These are phyloP conservation scores for Aleadryas rufinucha DNA, from an alignment of 2,113 vertebrate genomes.

Conservation along the genomic window DNA sequence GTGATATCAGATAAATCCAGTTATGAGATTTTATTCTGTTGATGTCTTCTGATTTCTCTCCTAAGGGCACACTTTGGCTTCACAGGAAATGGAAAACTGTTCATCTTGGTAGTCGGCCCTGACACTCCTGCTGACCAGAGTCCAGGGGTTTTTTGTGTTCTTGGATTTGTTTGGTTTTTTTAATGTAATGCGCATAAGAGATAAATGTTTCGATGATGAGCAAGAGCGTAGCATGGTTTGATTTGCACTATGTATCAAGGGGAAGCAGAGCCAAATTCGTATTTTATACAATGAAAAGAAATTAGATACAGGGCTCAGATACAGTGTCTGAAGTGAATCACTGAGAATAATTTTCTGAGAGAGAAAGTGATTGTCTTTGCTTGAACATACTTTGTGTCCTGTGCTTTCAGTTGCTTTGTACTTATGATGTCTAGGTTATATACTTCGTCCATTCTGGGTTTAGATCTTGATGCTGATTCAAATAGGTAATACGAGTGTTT, in stretches of 20 bases:
- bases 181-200: neutral
- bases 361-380: neutral
- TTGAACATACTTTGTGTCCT: neutral
- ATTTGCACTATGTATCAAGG: neutral
- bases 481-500: neutral
- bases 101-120: neutral
- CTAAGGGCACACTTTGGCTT: neutral
- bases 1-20: neutral
- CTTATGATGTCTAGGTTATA: neutral
- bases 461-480: neutral
- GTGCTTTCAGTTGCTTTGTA: neutral
- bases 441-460: neutral
- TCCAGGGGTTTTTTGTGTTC: neutral
- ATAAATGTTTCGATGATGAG: neutral
- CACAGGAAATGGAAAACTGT: neutral
- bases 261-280: neutral
- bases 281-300: neutral
- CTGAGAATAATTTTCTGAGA: conserved; percentile 2
- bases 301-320: neutral
- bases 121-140: neutral
- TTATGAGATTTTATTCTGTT: conserved; percentile 11
- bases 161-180: neutral
- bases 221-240: neutral
- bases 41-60: neutral
- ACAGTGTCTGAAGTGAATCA: neutral